These are phyloP conservation scores for Chironomus tepperi DNA, from an alignment of 1,140 invertebrate genomes.

Conservation along the genomic window DNA sequence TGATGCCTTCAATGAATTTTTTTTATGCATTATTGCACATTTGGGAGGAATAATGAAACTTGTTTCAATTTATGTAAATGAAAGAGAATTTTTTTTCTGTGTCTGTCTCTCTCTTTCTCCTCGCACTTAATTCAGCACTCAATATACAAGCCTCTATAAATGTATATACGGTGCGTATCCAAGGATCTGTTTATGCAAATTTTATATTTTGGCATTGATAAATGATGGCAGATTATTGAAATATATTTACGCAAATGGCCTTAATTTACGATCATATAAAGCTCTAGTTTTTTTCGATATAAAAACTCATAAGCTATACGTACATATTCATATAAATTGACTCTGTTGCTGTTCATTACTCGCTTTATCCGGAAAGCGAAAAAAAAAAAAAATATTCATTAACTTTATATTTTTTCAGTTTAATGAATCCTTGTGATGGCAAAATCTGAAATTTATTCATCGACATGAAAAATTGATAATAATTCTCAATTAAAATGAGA, in stretches of 20 bases:
- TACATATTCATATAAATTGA: too few species aligned
- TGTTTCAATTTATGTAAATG: constrained; percentile 16
- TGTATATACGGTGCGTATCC: not conserved
- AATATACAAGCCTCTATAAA: not conserved
- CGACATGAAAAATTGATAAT: constrained; percentile 1
- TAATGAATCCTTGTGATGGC: not conserved
- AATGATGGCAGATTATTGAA: constrained; percentile 23
- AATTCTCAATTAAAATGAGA: constrained; percentile 1
- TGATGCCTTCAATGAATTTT: not conserved
- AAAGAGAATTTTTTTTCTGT: not conserved
- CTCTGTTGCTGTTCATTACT: not conserved
- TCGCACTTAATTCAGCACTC: too few species aligned
- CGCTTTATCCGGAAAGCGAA: not conserved
- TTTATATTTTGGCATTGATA: constrained; percentile 19
- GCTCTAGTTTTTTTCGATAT: not conserved
- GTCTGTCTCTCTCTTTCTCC: too few species aligned
- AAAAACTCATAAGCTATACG: not conserved
- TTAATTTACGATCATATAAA: constrained; percentile 16
- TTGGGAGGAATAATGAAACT: constrained; percentile 16
- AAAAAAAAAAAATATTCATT: not conserved
- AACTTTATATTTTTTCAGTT: not conserved
- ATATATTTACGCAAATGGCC: constrained; percentile 4
- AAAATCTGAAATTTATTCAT: not conserved
- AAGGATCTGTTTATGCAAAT: constrained; percentile 23
- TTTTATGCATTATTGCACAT: constrained; percentile 17